Base-by-base conservation (phyloP, 2,113 vertebrate species). In the Labeo catla region DNA sequence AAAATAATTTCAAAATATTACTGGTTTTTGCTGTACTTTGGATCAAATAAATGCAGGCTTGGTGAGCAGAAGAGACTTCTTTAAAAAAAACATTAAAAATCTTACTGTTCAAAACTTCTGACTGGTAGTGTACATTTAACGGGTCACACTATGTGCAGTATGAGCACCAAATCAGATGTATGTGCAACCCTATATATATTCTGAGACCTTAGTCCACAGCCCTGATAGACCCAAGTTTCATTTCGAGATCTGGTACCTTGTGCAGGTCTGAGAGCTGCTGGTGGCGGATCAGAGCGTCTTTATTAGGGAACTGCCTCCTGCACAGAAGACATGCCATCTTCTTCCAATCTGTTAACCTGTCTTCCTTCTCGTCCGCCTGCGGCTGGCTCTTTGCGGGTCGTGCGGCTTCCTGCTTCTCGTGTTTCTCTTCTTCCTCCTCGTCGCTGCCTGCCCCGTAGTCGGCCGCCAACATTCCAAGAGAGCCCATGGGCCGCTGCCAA, bases 221-320 rank as follows among this genome's bases (percentile, higher is more conserved):
- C 36, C 34, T 89, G 36, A 92, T n/a, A 84, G 2, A 11, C 0
- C 68, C 6, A 6, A 1, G 3, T 2, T 85, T 50, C 8, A 81
- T 45, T 34, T 15, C 50, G 23, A 73, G 34, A 72, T 73, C 36
- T 45, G 4, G 10, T 94, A 99, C 98, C 96, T 98, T 99, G 92
- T 99, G 98, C 79, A 99, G 94, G 88, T 99, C 98, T 10, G 98
- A 99, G 28, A 99, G 97, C 92, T 99, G 97, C 91, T 99, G 98
- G 92, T 99, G 98, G 90, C 98, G 97, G 87, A 98, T 92, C 66
- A 99, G 93, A 79, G 97, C 96, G 61, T 99, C 98, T 92, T 98
- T 99, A 92, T 97, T 99, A 90, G 98, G 96, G 84, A 99, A 99
- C 91, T 99, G 98, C 83, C 98, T 96, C 92, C 98, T 94, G 93